These are phyloP conservation scores for Zeugodacus cucurbitae DNA, from an alignment of 1,140 invertebrate species.

Conservation along the genomic window DNA sequence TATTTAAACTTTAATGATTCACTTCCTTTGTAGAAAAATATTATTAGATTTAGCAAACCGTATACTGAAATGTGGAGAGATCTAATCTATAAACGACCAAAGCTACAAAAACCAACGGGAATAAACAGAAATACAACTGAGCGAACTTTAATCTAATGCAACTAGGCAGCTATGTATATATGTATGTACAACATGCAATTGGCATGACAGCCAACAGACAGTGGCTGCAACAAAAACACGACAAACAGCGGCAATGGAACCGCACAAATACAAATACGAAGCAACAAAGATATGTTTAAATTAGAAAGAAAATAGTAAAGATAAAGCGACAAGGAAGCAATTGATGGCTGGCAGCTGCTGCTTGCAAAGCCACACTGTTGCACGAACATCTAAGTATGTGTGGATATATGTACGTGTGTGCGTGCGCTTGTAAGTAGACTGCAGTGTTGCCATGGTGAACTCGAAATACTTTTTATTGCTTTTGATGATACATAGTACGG, in stretches of 20 bases:
- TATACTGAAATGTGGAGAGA: no score
- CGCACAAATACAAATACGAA: neutral
- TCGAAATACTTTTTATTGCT: neutral
- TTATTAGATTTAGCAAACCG: no score
- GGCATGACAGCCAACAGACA: neutral
- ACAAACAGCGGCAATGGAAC: neutral
- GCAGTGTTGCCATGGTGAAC: neutral
- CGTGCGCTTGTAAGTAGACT: neutral
- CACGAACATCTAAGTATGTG: neutral
- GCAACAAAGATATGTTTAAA: neutral
- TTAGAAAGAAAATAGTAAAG: neutral
- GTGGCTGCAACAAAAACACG: neutral
- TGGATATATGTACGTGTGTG: neutral
- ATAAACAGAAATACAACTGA: no score
- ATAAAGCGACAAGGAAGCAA: constrained; percentile 18
- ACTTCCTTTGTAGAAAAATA: no score
- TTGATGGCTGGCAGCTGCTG: neutral
- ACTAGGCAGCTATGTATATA: neutral
- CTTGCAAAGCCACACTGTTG: neutral
- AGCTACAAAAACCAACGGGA: no score
- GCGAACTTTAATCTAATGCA: neutral
- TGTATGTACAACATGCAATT: neutral
- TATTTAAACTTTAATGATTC: no score
- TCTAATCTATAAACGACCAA: no score
- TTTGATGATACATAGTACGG: no score